Evolutionary conservation across 2,797 vertebrate genomes (phyloP).

Genomic region (Peromyscus aztecus): DNA sequence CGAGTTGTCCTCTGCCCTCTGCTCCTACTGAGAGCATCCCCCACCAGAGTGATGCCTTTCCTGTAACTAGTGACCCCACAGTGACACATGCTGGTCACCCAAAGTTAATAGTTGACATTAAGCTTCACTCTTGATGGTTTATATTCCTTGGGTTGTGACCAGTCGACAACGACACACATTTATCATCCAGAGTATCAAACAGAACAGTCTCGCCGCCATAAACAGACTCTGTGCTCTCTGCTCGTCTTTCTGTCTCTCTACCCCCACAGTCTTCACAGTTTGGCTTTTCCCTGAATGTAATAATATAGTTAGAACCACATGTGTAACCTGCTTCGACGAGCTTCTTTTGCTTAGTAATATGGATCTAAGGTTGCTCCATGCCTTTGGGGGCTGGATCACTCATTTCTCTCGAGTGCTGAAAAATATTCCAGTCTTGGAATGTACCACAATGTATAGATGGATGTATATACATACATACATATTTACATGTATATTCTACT

Average conservation of each 20-base stretch:
- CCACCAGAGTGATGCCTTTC: background rate
- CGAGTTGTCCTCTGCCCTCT: background rate
- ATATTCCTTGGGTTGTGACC: background rate
- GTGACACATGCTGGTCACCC: background rate
- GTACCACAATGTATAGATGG: background rate
- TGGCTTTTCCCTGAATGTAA: background rate
- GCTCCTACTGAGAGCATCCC: no score
- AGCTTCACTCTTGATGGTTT: background rate
- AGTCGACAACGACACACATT: background rate
- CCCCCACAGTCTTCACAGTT: background rate
- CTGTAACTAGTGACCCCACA: background rate
- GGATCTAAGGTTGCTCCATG: background rate
- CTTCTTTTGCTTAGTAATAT: background rate
- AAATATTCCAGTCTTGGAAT: background rate
- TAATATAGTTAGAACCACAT: background rate
- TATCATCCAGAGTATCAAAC: background rate
- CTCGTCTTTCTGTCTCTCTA: no score
- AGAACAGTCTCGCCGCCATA: background rate
- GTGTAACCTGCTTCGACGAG: background rate
- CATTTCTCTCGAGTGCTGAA: background rate
- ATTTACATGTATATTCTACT: background rate
- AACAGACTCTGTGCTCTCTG: background rate
- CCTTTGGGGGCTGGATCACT: background rate
- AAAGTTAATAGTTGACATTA: background rate
- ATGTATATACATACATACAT: background rate